A percentile compares a stretch with the other conserved stretches of the same genome.
These are phyloP conservation scores for Ennomos fuscantarius DNA, from an alignment of 2,888 invertebrate species.

Conservation along the genomic window DNA sequence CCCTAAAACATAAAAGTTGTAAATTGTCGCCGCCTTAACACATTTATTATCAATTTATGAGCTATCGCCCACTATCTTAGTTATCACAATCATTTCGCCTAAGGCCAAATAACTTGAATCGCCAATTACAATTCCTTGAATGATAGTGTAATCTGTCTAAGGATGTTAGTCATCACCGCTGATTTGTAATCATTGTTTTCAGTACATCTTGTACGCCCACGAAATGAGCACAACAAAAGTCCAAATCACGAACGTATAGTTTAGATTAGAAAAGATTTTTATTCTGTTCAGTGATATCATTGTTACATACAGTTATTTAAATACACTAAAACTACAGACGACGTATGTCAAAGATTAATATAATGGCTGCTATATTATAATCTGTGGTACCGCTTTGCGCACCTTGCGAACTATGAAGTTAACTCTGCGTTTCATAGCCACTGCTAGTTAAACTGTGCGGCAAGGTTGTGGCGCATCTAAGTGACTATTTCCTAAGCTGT, in stretches of 20 bases:
- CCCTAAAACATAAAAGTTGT: too few relatives aligned
- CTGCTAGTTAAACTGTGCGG: conserved; percentile 7
- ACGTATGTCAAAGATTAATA: too few relatives aligned
- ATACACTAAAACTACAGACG: too few relatives aligned
- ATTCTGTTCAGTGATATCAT: too few relatives aligned
- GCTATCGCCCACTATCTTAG: conserved; percentile 6
- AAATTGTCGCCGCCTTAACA: too few relatives aligned
- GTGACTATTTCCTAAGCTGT: conserved; percentile 18
- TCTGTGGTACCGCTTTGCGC: background rate
- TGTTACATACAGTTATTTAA: too few relatives aligned
- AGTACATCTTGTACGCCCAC: conserved; percentile 17
- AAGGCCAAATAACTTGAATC: conserved; percentile 10
- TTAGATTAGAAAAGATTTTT: too few relatives aligned
- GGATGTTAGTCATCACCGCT: conserved; percentile 10
- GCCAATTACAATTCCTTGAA: conserved; percentile 25
- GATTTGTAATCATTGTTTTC: conserved; percentile 8
- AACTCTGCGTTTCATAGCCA: conserved; percentile 1
- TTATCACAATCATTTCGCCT: conserved; percentile 15
- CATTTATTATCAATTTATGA: conserved; percentile 1
- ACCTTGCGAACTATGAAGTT: background rate
- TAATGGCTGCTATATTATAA: background rate
- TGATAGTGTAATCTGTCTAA: conserved; percentile 20
- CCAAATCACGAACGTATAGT: conserved; percentile 3
- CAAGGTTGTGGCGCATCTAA: conserved; percentile 24
- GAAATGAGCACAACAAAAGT: conserved; percentile 3